Evolutionary conservation across 2,888 invertebrate species (phyloP), one percentile per base, ranked within the genome.

Genomic region (Thumatha senex): DNA sequence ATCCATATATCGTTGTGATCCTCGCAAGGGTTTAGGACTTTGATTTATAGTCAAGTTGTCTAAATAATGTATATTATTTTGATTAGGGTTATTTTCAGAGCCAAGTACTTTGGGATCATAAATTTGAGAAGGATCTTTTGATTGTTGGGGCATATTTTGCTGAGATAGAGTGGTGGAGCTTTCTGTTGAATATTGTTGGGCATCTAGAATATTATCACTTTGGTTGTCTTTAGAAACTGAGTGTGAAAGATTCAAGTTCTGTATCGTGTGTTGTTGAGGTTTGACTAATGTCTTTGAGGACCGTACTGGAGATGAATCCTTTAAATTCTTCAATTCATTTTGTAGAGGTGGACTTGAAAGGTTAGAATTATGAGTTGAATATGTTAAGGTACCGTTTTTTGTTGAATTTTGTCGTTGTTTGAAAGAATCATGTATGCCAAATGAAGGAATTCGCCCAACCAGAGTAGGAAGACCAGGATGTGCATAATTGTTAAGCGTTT

Each of bases 401-500:
- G 9, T 35, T 33, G 24, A 42, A 38, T 48, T 15, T 31, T n/a
- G 35, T 12, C 35, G 12, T 12, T 7, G 35, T 35, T 12, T 39
- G 15, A 39, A n/a, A n/a, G 18, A 11, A 39, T 15, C 18, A 11
- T 39, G 39, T 39, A 39, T 1, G 11, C 40, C 40, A 29, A 12
- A 13, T 29, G 35, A 9, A 14, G 47, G 31, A 45, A n/a, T 34
- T 40, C 39, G 41, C 31, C 14, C 50, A 24, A 31, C 15, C 12
- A 38, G 38, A 34, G 13, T 10, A 7, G 46, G 34, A 8, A 33
- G 30, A 12, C 38, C 51, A 13, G 48, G 35, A 24, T 48, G 46
- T 24, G 34, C 11, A 15, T 46, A 48, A 13, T 42, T 49, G 29
- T 50, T 53, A 12, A 48, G 48, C 1, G 35, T 4, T 11, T 39